These are phyloP conservation scores for Mastigias papua DNA, from an alignment of 30 jellyfish, hydroid and myxozoan genomes.

Conservation along the genomic window DNA sequence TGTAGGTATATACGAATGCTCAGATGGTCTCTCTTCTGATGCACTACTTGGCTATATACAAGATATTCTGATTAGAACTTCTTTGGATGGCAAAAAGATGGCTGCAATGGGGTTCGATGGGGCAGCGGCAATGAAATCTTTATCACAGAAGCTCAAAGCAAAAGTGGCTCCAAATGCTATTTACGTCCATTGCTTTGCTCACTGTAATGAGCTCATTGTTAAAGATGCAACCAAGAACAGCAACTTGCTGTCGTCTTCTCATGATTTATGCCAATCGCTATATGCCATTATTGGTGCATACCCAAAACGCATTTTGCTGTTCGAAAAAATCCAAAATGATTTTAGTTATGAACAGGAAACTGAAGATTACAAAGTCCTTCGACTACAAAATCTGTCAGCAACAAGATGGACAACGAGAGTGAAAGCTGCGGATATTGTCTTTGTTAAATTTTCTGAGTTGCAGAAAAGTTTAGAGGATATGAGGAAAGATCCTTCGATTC, in stretches of 20 bases:
- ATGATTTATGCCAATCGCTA: slow-evolving; percentile 1
- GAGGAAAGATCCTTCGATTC: slow-evolving; percentile 1
- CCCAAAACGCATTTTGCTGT: slow-evolving; percentile 27
- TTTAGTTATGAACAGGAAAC: not conserved
- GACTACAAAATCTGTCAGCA: not conserved
- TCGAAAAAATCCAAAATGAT: slow-evolving; percentile 29
- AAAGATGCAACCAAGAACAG: not conserved
- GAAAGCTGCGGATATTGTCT: slow-evolving; percentile 34
- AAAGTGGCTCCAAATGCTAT: slow-evolving; percentile 57
- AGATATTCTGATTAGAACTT: slow-evolving; percentile 35
- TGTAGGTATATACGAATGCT: slow-evolving; percentile 60
- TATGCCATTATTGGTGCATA: slow-evolving; percentile 44
- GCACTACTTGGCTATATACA: slow-evolving; percentile 22
- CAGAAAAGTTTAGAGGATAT: slow-evolving; percentile 15
- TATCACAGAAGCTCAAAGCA: slow-evolving; percentile 45
- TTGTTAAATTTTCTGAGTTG: not conserved
- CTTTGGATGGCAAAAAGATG: slow-evolving; percentile 29
- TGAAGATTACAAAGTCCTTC: not conserved
- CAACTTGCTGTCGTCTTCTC: not conserved
- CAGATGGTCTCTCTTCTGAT: slow-evolving; percentile 32
- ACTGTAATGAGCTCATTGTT: slow-evolving; percentile 22
- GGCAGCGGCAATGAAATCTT: slow-evolving; percentile 48
- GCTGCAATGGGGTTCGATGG: slow-evolving; percentile 68
- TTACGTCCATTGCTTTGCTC: slow-evolving; percentile 52
- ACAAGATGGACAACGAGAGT: slow-evolving; percentile 55